phyloP scores from a whole-genome alignment of 2,797 vertebrate genomes.

The Tachyglossus aculeatus region DNA sequence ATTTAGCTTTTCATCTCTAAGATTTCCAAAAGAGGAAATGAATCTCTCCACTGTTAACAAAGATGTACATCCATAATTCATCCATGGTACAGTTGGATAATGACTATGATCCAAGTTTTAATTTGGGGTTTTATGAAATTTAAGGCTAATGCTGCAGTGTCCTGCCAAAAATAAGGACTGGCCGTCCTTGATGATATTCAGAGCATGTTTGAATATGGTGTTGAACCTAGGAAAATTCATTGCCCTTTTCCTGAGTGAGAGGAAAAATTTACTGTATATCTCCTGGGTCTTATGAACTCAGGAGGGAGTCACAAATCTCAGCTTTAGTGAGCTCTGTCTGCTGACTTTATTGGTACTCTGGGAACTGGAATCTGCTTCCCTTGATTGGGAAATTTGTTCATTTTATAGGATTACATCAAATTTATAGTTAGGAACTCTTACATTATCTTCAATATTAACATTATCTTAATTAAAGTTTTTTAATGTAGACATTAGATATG shows the following conservation, averaged over 20 bases:
- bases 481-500: no score
- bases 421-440: conserved; percentile 12
- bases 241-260: conserved; percentile 2
- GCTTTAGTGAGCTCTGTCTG: neutral
- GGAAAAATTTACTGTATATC: conserved; percentile 13
- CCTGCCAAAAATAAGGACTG: conserved; percentile 14
- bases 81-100: neutral
- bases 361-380: neutral
- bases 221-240: conserved; percentile 36
- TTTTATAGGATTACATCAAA: conserved; percentile 22
- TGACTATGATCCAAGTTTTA: neutral
- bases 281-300: conserved; percentile 5
- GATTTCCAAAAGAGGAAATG: neutral
- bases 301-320: conserved; percentile 9
- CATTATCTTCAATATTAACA: no score
- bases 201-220: conserved; percentile 14
- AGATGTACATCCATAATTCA: neutral
- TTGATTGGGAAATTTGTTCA: neutral
- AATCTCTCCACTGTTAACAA: neutral
- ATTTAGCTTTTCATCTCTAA: accelerated
- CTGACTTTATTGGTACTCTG: neutral
- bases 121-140: neutral
- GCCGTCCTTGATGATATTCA: conserved; percentile 29
- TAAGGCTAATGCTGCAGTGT: neutral
- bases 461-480: conserved; percentile 35